phyloP scores from a whole-genome alignment of 1,140 invertebrate genomes.

The Telenomus remus region DNA sequence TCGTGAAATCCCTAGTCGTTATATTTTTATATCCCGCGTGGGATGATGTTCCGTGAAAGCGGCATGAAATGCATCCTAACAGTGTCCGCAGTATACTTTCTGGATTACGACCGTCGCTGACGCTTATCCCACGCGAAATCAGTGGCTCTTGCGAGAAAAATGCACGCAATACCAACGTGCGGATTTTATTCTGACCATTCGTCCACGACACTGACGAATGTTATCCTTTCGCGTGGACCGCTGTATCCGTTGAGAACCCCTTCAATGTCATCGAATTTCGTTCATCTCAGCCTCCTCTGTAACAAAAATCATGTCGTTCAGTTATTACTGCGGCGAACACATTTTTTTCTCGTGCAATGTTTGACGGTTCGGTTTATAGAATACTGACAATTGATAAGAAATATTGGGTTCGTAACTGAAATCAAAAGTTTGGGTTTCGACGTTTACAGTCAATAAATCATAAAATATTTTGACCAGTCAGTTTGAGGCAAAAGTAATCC shows the following conservation, averaged over 20 bases:
- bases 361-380: no score
- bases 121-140: slow-evolving; percentile 32
- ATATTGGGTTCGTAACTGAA: no score
- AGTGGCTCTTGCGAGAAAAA: slow-evolving; percentile 17
- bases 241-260: no score
- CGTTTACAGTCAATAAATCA: slow-evolving; percentile 6
- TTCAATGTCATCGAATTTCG: no score
- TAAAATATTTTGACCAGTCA: background rate
- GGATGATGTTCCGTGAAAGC: slow-evolving; percentile 41
- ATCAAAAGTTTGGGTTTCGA: background rate
- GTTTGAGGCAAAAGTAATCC: slow-evolving; percentile 11
- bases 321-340: no score
- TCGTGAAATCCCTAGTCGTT: slow-evolving; percentile 56
- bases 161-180: background rate
- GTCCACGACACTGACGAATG: no score
- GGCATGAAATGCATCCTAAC: slow-evolving; percentile 37
- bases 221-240: no score
- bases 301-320: no score
- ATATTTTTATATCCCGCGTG: slow-evolving; percentile 62
- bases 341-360: no score
- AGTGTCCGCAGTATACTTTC: slow-evolving; percentile 19
- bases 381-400: no score
- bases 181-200: background rate
- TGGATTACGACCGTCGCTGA: slow-evolving; percentile 23
- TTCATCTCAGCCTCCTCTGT: no score